A percentile compares a stretch with the other conserved stretches of the same genome.
Evolutionary conservation across 2,797 vertebrate species (phyloP).

Genomic region (Morus bassanus): DNA sequence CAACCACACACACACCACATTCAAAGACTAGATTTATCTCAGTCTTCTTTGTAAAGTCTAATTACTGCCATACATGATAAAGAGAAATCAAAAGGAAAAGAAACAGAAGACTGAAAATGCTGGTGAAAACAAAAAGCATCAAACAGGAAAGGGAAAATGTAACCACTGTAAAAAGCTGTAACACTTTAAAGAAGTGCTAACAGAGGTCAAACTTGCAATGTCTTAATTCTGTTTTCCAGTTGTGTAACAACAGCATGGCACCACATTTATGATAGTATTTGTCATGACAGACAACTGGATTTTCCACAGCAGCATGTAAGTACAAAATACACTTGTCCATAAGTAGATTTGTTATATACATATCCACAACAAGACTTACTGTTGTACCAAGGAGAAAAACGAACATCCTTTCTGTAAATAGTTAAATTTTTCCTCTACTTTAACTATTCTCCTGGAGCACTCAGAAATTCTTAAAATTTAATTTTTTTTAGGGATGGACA

Average conservation of each 20-base stretch:
- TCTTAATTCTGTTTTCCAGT: not conserved
- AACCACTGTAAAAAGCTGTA: not conserved
- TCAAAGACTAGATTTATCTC: not conserved
- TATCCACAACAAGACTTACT: not conserved
- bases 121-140: not conserved
- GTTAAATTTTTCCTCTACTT: not conserved
- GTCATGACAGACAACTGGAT: not conserved
- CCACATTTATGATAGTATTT: not conserved
- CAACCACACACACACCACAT: not conserved
- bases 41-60: not conserved
- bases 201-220: not conserved
- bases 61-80: not conserved
- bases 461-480: not conserved
- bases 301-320: accelerated
- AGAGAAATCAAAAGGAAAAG: not conserved
- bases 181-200: not conserved
- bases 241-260: not conserved
- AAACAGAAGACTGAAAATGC: not conserved
- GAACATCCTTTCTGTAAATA: not conserved
- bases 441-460: not conserved
- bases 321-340: not conserved
- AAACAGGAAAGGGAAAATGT: not conserved
- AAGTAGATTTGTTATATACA: not conserved
- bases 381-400: not conserved
- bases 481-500: not conserved